Base-by-base conservation (phyloP, 1,140 invertebrate species). In the Anastrepha ludens region DNA sequence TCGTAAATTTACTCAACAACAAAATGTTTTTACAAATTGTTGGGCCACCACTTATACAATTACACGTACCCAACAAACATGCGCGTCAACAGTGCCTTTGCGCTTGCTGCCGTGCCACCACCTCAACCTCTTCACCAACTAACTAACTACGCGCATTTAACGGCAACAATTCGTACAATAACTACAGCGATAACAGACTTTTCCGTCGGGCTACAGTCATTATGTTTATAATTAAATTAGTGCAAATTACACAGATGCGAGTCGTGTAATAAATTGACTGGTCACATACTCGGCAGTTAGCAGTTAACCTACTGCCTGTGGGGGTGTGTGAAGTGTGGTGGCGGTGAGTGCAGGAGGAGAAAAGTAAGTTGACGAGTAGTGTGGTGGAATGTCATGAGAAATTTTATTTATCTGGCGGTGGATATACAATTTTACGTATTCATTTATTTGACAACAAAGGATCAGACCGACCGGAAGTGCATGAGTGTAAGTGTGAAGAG, bases 201-300 rank as follows among this genome's bases (percentile, higher is more conserved):
- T 81, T 81, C 74, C n/a, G 74, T n/a, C 15, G 47, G 74, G 55
- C 74, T 20, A n/a, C 74, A 81, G 74, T 81, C 74, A 81, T 81
- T 81, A 81, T 50, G 74, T 81, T 81, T 81, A 81, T 81, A 81
- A 81, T 81, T 81, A 81, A 81, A 81, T 81, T 81, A 81, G 74
- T 81, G 74, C 74, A 81, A 81, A 81, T 81, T 81, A 81, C 74
- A 81, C 74, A 81, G 74, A 81, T 81, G 74, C n/a, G 74, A 81
- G 74, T 81, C n/a, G 47, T 20, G 47, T 81, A 50, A 81, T 81
- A 44, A 70, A 81, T 81, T 81, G 74, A 81, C 74, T 81, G 74
- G 74, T 55, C 74, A 29, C 47, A 81, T 81, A 81, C 7, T 9
- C n/a, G n/a, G 13, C 60, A 62, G 60, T 29, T 17, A 44, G 74